phyloP scores from a whole-genome alignment of 2,113 vertebrate genomes.

The Phylloscopus trochiloides region DNA sequence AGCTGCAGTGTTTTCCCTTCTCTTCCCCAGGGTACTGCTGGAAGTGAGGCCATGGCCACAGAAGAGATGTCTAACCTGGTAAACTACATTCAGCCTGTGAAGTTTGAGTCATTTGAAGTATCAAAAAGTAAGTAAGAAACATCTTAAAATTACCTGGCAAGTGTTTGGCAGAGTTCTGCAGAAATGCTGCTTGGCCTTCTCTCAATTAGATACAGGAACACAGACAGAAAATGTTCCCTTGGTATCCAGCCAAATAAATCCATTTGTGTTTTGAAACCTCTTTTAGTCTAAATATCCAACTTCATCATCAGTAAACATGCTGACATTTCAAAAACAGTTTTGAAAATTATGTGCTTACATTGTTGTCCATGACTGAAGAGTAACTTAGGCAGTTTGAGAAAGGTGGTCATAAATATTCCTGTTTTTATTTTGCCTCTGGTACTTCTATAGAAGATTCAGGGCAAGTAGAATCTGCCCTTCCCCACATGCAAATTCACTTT shows the following conservation, averaged over 20 bases:
- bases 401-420: neutral
- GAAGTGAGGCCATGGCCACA: constrained; percentile 93
- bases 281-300: neutral
- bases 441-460: neutral
- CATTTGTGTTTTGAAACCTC: neutral
- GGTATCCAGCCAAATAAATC: neutral
- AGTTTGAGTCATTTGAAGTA: constrained; percentile 92
- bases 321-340: neutral
- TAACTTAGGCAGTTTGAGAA: neutral
- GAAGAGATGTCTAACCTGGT: constrained; percentile 99
- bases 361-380: neutral
- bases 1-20: neutral
- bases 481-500: neutral
- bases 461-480: neutral
- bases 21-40: constrained; percentile 86
- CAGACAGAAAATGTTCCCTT: neutral
- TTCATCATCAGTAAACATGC: neutral
- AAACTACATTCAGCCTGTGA: constrained; percentile 97
- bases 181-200: neutral
- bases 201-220: neutral
- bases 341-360: neutral
- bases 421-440: neutral
- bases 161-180: neutral
- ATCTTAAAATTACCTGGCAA: neutral
- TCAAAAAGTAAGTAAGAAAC: constrained; percentile 88